phyloP scores from a whole-genome alignment of 1,140 invertebrate genomes.

The Sesamia nonagrioides region DNA sequence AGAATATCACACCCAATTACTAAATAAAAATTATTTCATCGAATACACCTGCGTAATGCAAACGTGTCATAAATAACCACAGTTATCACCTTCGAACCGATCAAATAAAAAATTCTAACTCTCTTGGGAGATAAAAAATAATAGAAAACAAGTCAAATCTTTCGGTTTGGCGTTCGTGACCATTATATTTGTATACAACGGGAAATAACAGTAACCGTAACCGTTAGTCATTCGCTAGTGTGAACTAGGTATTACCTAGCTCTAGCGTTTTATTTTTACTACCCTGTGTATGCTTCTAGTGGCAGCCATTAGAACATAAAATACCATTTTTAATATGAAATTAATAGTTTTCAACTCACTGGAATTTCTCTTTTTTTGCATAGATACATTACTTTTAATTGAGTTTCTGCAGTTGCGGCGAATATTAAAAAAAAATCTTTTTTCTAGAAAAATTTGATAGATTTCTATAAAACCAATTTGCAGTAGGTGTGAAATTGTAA shows the following conservation, averaged over 20 bases:
- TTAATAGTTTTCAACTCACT: constrained; percentile 36
- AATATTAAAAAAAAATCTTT: constrained; percentile 4
- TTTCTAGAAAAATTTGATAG: neutral
- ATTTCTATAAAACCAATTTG: neutral
- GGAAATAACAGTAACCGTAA: constrained; percentile 46
- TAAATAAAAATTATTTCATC: neutral
- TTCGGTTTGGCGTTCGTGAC: constrained; percentile 34
- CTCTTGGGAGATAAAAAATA: constrained; percentile 36
- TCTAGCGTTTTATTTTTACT: constrained; percentile 44
- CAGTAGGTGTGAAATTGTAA: neutral
- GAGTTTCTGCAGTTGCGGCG: neutral
- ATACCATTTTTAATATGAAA: constrained; percentile 28
- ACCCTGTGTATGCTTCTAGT: constrained; percentile 23
- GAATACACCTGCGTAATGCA: constrained; percentile 3
- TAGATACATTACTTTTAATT: constrained; percentile 16
- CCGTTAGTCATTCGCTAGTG: constrained; percentile 49
- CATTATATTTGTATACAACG: constrained; percentile 48
- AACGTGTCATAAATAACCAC: constrained; percentile 18
- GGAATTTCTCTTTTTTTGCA: constrained; percentile 13
- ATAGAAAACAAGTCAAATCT: constrained; percentile 47
- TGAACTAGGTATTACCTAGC: constrained; percentile 48
- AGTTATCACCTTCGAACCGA: constrained; percentile 22
- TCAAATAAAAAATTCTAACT: constrained; percentile 36
- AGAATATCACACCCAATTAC: too few species aligned
- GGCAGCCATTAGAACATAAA: constrained; percentile 13